Evolutionary conservation across 2,797 vertebrate species (phyloP), one percentile per base, ranked within the genome.

Genomic region (Gymnothorax reevesii): DNA sequence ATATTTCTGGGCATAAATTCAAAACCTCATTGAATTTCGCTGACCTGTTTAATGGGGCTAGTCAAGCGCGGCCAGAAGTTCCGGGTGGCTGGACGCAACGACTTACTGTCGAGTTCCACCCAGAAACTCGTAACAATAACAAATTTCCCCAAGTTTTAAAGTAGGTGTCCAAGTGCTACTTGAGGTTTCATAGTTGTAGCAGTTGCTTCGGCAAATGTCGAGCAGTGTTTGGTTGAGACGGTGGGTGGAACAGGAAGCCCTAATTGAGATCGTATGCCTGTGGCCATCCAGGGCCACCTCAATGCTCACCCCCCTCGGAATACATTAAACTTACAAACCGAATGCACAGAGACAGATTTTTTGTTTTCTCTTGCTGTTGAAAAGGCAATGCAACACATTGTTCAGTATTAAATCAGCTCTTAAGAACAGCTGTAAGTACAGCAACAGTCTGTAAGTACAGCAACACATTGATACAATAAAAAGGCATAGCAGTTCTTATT

Each of bases 241-340:
- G 80, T 42, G 33, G 60, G 87, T 54, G 75, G 33, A 42, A 75
- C 77, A 54, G 62, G 52, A 17, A 90, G 84, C 75, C 57, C 82
- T 93, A 94, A 96, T 93, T 93, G 89, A 92, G 95, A 91, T 93
- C 95, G 94, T 93, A 94, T 94, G 94, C 88, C 85, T 85, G 89
- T 89, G 25, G 27, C 25, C 54, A 15, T 15, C n/a, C 20, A 33
- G 22, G 73, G 57, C 10, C 33, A 59, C 85, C 42, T 64, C 42
- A 59, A n/a, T 75, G 86, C 90, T 87, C 86, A 88, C 87, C 83
- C 27, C 64, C 52, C 86, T 84, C 86, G 17, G 82, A 93, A 95
- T 42, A 42, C 33, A 94, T 93, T 85, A 94, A 92, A 91, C 90
- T 90, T 92, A 93, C 91, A 93, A 93, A 92, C 89, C 93, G 92